These are phyloP conservation scores for Xiphorhynchus elegans DNA, from an alignment of 2,113 vertebrate species.

Conservation along the genomic window DNA sequence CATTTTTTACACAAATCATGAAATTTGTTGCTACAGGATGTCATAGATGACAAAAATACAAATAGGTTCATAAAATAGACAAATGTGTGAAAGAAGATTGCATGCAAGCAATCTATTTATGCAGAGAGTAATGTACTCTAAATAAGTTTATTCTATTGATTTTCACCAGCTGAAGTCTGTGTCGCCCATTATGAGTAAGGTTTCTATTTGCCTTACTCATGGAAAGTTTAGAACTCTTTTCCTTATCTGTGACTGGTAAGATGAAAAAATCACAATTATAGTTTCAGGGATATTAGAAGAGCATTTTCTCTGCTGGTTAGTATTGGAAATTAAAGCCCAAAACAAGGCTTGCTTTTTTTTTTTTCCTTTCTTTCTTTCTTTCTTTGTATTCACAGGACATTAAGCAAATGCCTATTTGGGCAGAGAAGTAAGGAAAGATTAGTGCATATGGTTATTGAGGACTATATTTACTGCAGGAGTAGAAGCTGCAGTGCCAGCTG, in stretches of 20 bases:
- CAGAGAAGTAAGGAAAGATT: not conserved
- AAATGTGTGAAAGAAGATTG: not conserved
- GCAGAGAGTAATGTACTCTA: not conserved
- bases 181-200: not conserved
- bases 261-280: not conserved
- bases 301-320: not conserved
- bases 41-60: not conserved
- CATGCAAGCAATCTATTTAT: not conserved
- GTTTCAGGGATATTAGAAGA: not conserved
- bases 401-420: not conserved
- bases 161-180: not conserved
- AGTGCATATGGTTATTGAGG: not conserved
- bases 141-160: not conserved
- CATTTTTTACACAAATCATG: not conserved
- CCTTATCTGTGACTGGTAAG: not conserved
- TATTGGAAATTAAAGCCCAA: not conserved
- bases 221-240: not conserved
- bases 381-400: not conserved
- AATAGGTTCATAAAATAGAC: not conserved
- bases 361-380: not conserved
- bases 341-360: rapidly evolving
- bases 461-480: not conserved
- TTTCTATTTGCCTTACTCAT: not conserved
- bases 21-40: not conserved
- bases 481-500: not conserved